A percentile compares a stretch with the other conserved stretches of the same genome.
phyloP scores from a whole-genome alignment of 2,888 invertebrate species.

The Arctia plantaginis region DNA sequence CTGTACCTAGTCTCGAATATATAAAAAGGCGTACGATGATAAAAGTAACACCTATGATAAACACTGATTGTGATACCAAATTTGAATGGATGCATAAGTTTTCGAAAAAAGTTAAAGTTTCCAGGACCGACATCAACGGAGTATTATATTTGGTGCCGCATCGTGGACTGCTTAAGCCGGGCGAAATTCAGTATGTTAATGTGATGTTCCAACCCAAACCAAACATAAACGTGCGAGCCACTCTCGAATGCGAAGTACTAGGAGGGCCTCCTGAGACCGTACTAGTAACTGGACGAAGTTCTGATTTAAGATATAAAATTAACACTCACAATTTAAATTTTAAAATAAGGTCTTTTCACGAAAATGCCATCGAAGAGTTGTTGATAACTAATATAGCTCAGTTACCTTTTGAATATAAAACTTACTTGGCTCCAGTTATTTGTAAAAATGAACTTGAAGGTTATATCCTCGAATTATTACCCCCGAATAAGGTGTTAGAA shows the following conservation, averaged over 20 bases:
- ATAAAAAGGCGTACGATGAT: slow-evolving; percentile 58
- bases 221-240: slow-evolving; percentile 78
- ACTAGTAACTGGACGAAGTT: slow-evolving; percentile 81
- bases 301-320: slow-evolving; percentile 81
- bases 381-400: slow-evolving; percentile 82
- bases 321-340: slow-evolving; percentile 76
- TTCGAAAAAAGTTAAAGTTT: slow-evolving; percentile 51
- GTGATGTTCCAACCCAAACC: slow-evolving; percentile 79
- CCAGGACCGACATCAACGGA: slow-evolving; percentile 66
- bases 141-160: slow-evolving; percentile 79
- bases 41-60: slow-evolving; percentile 72
- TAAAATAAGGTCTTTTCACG: slow-evolving; percentile 79
- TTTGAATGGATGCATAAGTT: slow-evolving; percentile 76
- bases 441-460: slow-evolving; percentile 73
- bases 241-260: slow-evolving; percentile 82
- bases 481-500: slow-evolving; percentile 73
- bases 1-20: neutral
- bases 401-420: slow-evolving; percentile 78
- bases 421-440: slow-evolving; percentile 68
- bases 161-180: slow-evolving; percentile 82
- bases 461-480: slow-evolving; percentile 78
- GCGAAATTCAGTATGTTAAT: slow-evolving; percentile 80
- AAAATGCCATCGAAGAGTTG: slow-evolving; percentile 70
- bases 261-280: slow-evolving; percentile 86
- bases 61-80: slow-evolving; percentile 56